Percentiles rank a stretch among this genome's conserved stretches.
These are phyloP conservation scores for Chymomyza fuscimana DNA, from an alignment of 2,888 invertebrate species.

Conservation along the genomic window DNA sequence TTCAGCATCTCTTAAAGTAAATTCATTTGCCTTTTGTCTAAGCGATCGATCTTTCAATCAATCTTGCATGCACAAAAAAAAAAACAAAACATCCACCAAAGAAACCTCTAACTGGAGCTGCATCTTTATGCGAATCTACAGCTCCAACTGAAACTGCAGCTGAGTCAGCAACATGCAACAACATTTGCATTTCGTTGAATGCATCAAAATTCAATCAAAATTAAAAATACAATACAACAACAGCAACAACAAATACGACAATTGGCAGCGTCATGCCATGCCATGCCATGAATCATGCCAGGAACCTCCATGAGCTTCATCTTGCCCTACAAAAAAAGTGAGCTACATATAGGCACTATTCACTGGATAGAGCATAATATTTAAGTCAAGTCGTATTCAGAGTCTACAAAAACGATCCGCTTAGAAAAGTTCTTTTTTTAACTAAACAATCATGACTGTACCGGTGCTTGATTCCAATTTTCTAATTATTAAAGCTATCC, in stretches of 20 bases:
- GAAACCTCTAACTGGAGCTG: slow-evolving; percentile 17
- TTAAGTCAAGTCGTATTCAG: too few species aligned
- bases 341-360: neutral
- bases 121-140: neutral
- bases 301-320: slow-evolving; percentile 1
- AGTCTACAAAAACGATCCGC: too few species aligned
- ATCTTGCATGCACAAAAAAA: slow-evolving; percentile 29
- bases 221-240: slow-evolving; percentile 49
- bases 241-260: slow-evolving; percentile 4
- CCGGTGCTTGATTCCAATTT: too few species aligned
- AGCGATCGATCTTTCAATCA: slow-evolving; percentile 74
- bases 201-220: slow-evolving; percentile 76
- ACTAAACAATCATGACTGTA: too few species aligned
- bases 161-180: slow-evolving; percentile 22
- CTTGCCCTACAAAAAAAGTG: neutral
- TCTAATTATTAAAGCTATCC: too few species aligned
- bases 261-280: slow-evolving; percentile 9
- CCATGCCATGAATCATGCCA: slow-evolving; percentile 1
- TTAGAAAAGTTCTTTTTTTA: too few species aligned
- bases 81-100: neutral
- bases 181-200: slow-evolving; percentile 46
- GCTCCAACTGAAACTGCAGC: slow-evolving; percentile 6
- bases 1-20: slow-evolving; percentile 43
- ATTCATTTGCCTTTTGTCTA: slow-evolving; percentile 67
- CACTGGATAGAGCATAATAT: too few species aligned